Percentiles rank a stretch among this genome's conserved stretches.
phyloP scores from a whole-genome alignment of 1,140 invertebrate genomes.

The Probaryconus sp. region DNA sequence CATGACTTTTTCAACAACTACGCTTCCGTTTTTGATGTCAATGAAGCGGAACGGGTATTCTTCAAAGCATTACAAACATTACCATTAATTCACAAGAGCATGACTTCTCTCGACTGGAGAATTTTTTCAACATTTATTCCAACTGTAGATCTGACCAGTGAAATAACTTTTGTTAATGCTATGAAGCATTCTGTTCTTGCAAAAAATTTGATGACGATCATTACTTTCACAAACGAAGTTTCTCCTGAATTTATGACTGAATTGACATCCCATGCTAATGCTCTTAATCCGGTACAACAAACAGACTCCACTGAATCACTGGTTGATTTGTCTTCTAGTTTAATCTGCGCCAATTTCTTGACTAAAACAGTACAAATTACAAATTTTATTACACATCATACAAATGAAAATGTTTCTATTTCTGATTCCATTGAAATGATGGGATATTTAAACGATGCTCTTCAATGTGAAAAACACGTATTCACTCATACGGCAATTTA shows the following conservation, averaged over 20 bases:
- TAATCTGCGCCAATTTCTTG: neutral
- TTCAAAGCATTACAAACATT: neutral
- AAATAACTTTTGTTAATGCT: too few species aligned
- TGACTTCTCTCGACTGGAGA: constrained; percentile 3
- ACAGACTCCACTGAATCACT: too few species aligned
- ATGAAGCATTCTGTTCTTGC: constrained; percentile 10
- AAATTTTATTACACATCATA: neutral
- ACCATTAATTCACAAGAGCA: neutral
- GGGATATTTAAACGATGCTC: constrained; percentile 15
- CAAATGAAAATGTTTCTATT: neutral
- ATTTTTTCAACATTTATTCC: neutral
- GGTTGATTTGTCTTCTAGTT: constrained; percentile 1
- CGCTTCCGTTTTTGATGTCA: constrained; percentile 2
- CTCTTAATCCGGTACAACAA: too few species aligned
- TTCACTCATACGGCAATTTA: neutral
- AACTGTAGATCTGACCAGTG: too few species aligned
- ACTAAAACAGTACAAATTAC: neutral
- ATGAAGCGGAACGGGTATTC: constrained; percentile 7
- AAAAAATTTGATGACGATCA: constrained; percentile 16
- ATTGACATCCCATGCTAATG: neutral
- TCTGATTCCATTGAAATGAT: neutral
- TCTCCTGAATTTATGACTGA: neutral
- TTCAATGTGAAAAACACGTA: constrained; percentile 5
- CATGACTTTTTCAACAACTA: constrained; percentile 3
- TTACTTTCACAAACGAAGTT: constrained; percentile 1